Evolutionary conservation across 2,888 invertebrate genomes (phyloP), one percentile per base, ranked within the genome.

Genomic region (Sarcophaga variegata): DNA sequence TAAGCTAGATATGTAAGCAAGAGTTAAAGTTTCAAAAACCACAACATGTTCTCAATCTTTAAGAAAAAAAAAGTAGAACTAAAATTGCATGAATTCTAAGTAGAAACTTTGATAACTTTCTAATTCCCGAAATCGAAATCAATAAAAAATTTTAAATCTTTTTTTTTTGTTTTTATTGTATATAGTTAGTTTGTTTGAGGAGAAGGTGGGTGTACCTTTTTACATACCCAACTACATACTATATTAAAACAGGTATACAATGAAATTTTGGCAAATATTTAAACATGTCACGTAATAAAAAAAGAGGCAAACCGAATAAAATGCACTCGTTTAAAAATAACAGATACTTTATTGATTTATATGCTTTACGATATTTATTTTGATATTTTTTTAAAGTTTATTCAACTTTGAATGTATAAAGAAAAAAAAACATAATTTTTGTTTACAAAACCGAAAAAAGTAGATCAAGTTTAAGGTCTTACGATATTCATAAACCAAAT

Each of bases 381-480:
- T n/a, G 45, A 22, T 22, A 20, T 22, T 2, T 54, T 76, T 27
- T 70, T 81, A 54, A 76, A 82, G 82, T 82, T 82, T 82, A 77
- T 82, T 82, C 64, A 82, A 70, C 82, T 82, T 71, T 82, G 17
- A 47, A n/a, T 2, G 37, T 37, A 37, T 37, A 22, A 22, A 22
- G 37, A 37, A 37, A 8, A 2, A 20, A 37, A 10, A 37, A 37
- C 37, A 63, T 47, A 14, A 47, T 11, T n/a, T 70, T 70, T 25
- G 22, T 14, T 64, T 20, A 14, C n/a, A 27, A 8, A 27, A 6
- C n/a, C n/a, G 12, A 72, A 72, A 27, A 27, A 80, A 72, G 25
- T 80, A 59, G 62, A 27, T 20, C 83, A 86, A 83, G 86, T 86
- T 86, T 81, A 86, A 83, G 86, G 83, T 67, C 60, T 69, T 17